Conservation (phyloP, 2,113 vertebrate genomes). For the Tretioscincus oriximinensis region DNA sequence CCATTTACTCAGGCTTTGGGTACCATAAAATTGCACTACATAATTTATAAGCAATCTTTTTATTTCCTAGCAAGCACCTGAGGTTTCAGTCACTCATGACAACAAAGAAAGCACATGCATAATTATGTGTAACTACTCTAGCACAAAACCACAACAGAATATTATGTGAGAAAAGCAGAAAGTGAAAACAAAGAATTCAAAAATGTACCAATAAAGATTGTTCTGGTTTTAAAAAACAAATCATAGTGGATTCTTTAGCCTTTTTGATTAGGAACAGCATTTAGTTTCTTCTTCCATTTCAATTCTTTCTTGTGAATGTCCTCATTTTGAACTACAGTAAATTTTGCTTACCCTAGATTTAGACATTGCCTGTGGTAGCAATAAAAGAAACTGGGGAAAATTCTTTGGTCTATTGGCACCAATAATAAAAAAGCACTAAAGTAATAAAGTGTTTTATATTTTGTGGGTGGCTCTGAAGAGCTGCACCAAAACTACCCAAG, state of each 20-base stretch:
- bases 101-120: neutral
- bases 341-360: slow-evolving; percentile 27
- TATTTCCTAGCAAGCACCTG: neutral
- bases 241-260: too few relatives aligned
- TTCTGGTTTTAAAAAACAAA: neutral
- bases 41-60: slow-evolving; percentile 12
- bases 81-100: neutral
- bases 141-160: neutral
- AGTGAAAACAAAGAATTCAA: neutral
- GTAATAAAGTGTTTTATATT: slow-evolving; percentile 23
- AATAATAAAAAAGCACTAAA: slow-evolving; percentile 24
- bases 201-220: neutral
- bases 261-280: neutral
- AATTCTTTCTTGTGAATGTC: slow-evolving; percentile 17
- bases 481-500: slow-evolving; percentile 18
- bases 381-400: slow-evolving; percentile 21
- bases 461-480: slow-evolving; percentile 23
- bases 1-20: slow-evolving; percentile 1
- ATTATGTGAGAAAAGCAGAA: neutral
- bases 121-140: neutral
- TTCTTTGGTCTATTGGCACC: slow-evolving; percentile 13
- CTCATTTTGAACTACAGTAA: slow-evolving; percentile 33
- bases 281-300: neutral
- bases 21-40: slow-evolving; percentile 8
- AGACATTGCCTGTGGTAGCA: slow-evolving; percentile 20